Conservation (phyloP, 2,797 vertebrate species). For the Rhinatrema bivittatum region DNA sequence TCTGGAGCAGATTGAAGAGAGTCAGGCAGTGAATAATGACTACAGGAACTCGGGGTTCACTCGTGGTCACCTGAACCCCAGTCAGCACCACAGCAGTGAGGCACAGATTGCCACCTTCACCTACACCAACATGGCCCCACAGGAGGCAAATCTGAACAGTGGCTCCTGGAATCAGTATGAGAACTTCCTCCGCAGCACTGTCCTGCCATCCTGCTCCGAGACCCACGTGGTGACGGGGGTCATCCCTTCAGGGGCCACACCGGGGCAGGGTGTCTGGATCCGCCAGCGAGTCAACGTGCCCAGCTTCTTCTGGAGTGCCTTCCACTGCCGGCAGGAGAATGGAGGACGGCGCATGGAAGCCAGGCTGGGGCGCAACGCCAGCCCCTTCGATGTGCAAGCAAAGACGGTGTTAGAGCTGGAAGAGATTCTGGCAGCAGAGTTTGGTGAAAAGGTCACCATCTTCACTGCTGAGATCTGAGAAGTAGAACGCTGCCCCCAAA, state of each 20-base stretch:
- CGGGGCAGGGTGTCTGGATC: slow-evolving; percentile 2
- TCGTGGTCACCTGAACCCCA: slow-evolving; percentile 8
- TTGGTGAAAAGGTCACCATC: neutral
- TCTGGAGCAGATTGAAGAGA: neutral
- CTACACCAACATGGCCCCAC: slow-evolving; percentile 13
- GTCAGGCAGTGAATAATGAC: slow-evolving; percentile 9
- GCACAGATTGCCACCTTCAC: slow-evolving; percentile 14
- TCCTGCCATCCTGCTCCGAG: neutral
- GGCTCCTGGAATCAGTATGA: slow-evolving; percentile 8
- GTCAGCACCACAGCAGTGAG: slow-evolving; percentile 3
- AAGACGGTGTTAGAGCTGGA: neutral
- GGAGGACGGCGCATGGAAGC: neutral
- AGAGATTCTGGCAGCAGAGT: neutral
- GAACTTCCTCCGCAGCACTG: neutral
- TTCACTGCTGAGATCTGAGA: fast-evolving
- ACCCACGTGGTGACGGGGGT: slow-evolving; percentile 4
- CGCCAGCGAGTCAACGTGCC: slow-evolving; percentile 8
- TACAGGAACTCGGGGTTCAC: slow-evolving; percentile 3
- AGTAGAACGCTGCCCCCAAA: too few species aligned
- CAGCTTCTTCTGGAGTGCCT: slow-evolving; percentile 6
- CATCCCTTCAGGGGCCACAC: slow-evolving; percentile 1
- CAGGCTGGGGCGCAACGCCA: neutral
- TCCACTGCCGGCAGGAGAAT: neutral
- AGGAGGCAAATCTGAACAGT: slow-evolving; percentile 5
- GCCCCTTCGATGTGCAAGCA: neutral